Conservation (phyloP, 1,140 invertebrate species). For the Tribolium madens region DNA sequence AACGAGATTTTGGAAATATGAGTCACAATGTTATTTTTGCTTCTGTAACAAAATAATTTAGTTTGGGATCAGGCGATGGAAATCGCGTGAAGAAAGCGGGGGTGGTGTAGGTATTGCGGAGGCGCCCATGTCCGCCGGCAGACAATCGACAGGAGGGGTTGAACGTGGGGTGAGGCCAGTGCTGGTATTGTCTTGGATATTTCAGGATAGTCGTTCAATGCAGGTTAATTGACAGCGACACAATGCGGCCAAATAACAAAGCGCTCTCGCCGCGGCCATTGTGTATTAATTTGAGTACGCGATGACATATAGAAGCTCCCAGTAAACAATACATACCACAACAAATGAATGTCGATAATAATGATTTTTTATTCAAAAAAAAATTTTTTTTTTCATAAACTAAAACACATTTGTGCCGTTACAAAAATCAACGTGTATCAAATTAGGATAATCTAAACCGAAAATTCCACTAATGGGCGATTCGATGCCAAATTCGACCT, state of each 20-base stretch:
- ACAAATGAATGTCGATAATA: constrained; percentile 54
- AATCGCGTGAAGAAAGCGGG: background rate
- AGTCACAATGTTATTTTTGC: too few species aligned
- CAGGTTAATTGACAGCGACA: constrained; percentile 64
- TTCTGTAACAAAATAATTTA: too few species aligned
- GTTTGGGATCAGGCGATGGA: background rate
- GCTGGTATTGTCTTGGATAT: constrained; percentile 63
- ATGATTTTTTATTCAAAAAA: constrained; percentile 50
- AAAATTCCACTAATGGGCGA: background rate
- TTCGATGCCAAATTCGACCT: background rate
- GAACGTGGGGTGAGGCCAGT: constrained; percentile 39
- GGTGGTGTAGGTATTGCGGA: background rate
- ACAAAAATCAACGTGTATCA: background rate
- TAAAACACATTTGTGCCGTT: too few species aligned
- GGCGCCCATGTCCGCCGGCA: constrained; percentile 26
- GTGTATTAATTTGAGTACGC: constrained; percentile 64
- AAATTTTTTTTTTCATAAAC: background rate
- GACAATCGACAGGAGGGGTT: constrained; percentile 34
- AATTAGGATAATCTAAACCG: background rate
- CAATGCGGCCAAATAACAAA: constrained; percentile 63
- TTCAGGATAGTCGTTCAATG: constrained; percentile 64
- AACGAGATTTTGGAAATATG: too few species aligned
- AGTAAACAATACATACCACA: constrained; percentile 51
- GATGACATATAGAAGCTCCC: constrained; percentile 63
- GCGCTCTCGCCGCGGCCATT: constrained; percentile 61